Conservation (phyloP, 2,888 invertebrate genomes). For the Globia sparganii region DNA sequence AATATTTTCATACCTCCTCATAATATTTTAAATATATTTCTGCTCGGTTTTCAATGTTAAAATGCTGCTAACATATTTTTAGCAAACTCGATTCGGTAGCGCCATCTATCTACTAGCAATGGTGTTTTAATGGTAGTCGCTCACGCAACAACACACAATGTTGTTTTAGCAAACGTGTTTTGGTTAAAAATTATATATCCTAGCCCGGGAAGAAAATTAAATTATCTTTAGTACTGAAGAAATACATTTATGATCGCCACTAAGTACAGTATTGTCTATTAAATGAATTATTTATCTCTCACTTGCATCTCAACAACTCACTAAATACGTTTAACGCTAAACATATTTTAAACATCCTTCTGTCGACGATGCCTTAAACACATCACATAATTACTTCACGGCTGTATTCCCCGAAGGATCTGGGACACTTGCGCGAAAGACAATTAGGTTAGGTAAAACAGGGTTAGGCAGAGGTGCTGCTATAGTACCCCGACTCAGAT, state of each 20-base stretch:
- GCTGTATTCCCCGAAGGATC: background rate
- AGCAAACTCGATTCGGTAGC: slow-evolving; percentile 6
- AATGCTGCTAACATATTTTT: slow-evolving; percentile 6
- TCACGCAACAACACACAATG: slow-evolving; percentile 7
- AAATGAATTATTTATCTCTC: background rate
- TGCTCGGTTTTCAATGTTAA: slow-evolving; percentile 5
- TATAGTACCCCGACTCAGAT: background rate
- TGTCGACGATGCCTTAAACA: background rate
- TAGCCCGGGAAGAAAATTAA: background rate
- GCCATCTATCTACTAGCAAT: slow-evolving; percentile 44
- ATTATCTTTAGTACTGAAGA: background rate
- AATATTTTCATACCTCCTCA: slow-evolving; percentile 29
- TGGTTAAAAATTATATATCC: background rate
- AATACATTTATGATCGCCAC: background rate
- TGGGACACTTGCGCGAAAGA: too few species aligned
- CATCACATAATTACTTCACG: background rate
- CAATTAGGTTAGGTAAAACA: too few species aligned
- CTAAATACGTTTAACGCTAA: too few species aligned
- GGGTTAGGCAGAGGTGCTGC: background rate
- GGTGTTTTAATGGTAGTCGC: slow-evolving; percentile 50
- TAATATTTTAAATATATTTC: slow-evolving; percentile 31
- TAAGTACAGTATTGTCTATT: background rate
- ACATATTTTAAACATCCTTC: background rate
- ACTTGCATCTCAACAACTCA: background rate
- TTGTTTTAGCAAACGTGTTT: background rate